These are phyloP conservation scores for Pelagia noctiluca DNA, from an alignment of 30 jellyfish, hydroid and myxozoan genomes.

Conservation along the genomic window DNA sequence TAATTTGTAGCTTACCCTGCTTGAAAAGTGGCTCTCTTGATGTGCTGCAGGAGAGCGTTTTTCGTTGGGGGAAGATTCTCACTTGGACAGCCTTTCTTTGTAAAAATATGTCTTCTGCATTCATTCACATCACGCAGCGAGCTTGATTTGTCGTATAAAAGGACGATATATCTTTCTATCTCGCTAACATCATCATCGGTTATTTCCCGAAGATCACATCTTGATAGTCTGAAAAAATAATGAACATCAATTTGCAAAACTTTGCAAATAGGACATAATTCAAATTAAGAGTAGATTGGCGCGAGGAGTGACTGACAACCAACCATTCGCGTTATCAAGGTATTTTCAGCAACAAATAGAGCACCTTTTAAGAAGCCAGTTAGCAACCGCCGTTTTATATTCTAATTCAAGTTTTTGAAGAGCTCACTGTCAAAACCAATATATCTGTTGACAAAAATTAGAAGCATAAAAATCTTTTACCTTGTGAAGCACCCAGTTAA, in stretches of 20 bases:
- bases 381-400: no score
- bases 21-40: conserved; percentile 21
- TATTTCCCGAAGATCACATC: not conserved
- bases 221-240: no score
- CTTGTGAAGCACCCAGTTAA: conserved; percentile 19
- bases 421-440: no score
- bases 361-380: no score
- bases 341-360: no score
- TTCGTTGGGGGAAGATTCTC: conserved; percentile 40
- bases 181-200: not conserved
- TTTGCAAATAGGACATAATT: no score
- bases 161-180: conserved; percentile 36
- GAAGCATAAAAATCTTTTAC: not conserved
- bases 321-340: no score
- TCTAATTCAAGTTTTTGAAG: no score
- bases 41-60: conserved; percentile 48
- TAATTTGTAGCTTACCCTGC: not conserved
- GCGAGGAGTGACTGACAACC: no score
- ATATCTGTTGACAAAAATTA: no score
- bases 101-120: conserved; percentile 31
- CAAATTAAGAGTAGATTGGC: no score
- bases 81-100: conserved; percentile 16
- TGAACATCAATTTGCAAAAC: no score
- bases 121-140: not conserved
- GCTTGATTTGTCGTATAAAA: conserved; percentile 29